Conservation (phyloP, 2,113 vertebrate species). For the Cathartes aura region DNA sequence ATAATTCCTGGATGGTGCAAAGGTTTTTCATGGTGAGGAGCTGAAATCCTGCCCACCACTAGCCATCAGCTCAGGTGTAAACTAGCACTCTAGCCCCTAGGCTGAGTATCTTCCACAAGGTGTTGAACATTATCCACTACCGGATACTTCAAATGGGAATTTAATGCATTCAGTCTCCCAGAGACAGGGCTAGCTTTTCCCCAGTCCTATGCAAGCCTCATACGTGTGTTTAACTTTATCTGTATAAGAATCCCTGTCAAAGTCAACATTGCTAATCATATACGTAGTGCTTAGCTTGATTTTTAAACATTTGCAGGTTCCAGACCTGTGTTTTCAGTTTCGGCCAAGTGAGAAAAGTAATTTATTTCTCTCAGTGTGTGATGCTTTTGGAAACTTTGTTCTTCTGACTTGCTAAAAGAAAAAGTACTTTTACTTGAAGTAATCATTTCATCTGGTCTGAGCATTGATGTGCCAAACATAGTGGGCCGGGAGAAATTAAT, state of each 20-base stretch:
- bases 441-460: background rate
- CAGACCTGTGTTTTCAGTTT: background rate
- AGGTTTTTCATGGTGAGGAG: conserved; percentile 4
- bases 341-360: background rate
- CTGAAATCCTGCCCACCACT: conserved; percentile 7
- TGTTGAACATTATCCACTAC: background rate
- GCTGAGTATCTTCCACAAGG: background rate
- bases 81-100: background rate
- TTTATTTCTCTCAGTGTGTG: background rate
- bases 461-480: background rate
- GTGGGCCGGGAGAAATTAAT: background rate
- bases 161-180: background rate
- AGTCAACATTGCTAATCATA: background rate
- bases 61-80: conserved; percentile 30
- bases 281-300: background rate
- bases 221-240: background rate
- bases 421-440: background rate
- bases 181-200: background rate
- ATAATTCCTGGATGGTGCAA: conserved; percentile 37
- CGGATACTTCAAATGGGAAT: background rate
- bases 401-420: background rate
- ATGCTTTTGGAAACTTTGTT: background rate
- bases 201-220: background rate
- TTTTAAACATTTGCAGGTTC: background rate
- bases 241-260: background rate